Evolutionary conservation across 2,113 vertebrate genomes (phyloP).

Genomic region (Channa argus): DNA sequence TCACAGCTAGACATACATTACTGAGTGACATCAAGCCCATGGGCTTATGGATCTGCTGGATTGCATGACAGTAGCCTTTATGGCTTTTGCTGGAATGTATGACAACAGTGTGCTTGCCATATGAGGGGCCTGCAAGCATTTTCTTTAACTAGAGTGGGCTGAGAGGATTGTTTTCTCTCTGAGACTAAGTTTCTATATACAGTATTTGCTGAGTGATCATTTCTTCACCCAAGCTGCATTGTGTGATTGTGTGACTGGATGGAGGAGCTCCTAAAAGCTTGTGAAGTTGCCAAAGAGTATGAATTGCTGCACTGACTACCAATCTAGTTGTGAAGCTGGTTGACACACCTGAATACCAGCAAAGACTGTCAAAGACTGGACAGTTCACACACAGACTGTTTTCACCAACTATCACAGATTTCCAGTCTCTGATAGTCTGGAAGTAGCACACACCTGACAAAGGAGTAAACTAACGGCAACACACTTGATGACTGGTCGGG

Average conservation of each 20-base stretch:
- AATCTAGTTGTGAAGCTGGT: too few relatives aligned
- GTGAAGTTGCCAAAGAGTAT: slow-evolving; percentile 28
- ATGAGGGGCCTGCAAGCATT: slow-evolving; percentile 49
- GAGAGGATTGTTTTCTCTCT: slow-evolving; percentile 51
- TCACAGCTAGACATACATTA: slow-evolving; percentile 75
- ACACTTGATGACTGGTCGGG: too few relatives aligned
- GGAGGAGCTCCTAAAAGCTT: slow-evolving; percentile 30
- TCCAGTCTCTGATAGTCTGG: too few relatives aligned
- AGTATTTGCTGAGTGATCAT: slow-evolving; percentile 39
- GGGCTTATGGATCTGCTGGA: slow-evolving; percentile 69
- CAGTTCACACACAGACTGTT: too few relatives aligned
- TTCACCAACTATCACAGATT: too few relatives aligned
- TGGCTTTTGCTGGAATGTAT: slow-evolving; percentile 67
- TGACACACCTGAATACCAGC: too few relatives aligned
- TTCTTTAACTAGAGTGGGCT: slow-evolving; percentile 62
- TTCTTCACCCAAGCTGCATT: slow-evolving; percentile 8
- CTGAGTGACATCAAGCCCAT: slow-evolving; percentile 68
- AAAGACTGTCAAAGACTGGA: too few relatives aligned
- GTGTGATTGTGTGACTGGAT: slow-evolving; percentile 24
- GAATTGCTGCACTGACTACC: slow-evolving; percentile 23
- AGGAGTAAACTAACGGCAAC: too few relatives aligned
- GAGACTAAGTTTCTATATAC: slow-evolving; percentile 27
- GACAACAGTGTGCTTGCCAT: slow-evolving; percentile 66
- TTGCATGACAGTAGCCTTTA: slow-evolving; percentile 73
- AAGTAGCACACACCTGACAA: too few relatives aligned